Evolutionary conservation across 2,888 invertebrate genomes (phyloP).

Genomic region (Bombylius major): DNA sequence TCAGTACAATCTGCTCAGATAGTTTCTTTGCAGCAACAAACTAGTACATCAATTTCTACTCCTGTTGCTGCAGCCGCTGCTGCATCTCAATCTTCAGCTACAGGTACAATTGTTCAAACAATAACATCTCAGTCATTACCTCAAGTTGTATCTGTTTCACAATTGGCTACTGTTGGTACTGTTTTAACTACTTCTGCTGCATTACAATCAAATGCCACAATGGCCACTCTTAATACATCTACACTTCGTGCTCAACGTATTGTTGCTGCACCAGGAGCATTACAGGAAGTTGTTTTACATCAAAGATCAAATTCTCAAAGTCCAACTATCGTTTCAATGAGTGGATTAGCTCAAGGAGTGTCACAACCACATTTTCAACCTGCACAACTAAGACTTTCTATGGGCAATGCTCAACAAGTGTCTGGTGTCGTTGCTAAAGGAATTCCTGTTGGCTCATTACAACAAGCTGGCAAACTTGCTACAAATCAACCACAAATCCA

Average conservation of each 20-base stretch:
- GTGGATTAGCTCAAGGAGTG: slow-evolving; percentile 28
- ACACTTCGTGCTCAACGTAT: slow-evolving; percentile 33
- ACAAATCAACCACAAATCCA: slow-evolving; percentile 32
- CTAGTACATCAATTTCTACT: slow-evolving; percentile 25
- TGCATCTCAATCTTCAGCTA: slow-evolving; percentile 16
- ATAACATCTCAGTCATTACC: slow-evolving; percentile 29
- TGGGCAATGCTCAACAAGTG: slow-evolving; percentile 28
- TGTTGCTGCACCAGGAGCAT: slow-evolving; percentile 27
- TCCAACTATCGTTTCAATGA: slow-evolving; percentile 36
- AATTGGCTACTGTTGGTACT: slow-evolving; percentile 33
- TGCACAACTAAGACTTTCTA: slow-evolving; percentile 30
- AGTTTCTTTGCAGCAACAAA: slow-evolving; percentile 32
- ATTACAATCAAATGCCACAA: slow-evolving; percentile 27
- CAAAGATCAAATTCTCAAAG: slow-evolving; percentile 31
- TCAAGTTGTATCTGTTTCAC: slow-evolving; percentile 37
- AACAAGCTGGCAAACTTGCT: slow-evolving; percentile 27
- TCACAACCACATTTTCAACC: slow-evolving; percentile 32
- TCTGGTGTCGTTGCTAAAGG: slow-evolving; percentile 28
- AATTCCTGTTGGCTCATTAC: slow-evolving; percentile 31
- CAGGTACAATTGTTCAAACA: slow-evolving; percentile 32
- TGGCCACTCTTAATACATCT: slow-evolving; percentile 32
- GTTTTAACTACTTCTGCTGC: slow-evolving; percentile 32
- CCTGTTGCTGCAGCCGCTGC: slow-evolving; percentile 17
- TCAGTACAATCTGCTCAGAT: slow-evolving; percentile 25
- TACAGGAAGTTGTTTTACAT: slow-evolving; percentile 34